Evolutionary conservation across 2,797 vertebrate genomes (phyloP).

Genomic region (Melanotaenia boesemani): DNA sequence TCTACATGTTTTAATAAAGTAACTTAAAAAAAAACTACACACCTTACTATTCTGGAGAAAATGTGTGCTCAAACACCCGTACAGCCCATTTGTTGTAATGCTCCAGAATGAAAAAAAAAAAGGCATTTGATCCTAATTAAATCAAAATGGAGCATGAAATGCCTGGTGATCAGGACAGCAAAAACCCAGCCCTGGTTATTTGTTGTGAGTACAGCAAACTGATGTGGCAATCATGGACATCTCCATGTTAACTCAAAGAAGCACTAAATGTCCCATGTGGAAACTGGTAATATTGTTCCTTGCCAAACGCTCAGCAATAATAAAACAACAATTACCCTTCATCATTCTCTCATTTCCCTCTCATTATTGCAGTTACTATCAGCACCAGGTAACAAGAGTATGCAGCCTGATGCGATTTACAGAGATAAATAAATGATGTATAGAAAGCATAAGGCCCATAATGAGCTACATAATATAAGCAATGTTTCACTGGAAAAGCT

Average conservation of each 20-base stretch:
- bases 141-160: conserved; percentile 80
- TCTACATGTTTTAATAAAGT: conserved; percentile 23
- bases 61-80: conserved; percentile 59
- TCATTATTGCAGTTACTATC: conserved; percentile 66
- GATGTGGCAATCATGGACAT: conserved; percentile 59
- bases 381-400: conserved; percentile 68
- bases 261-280: conserved; percentile 33
- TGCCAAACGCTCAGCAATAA: conserved; percentile 66
- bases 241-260: conserved; percentile 57
- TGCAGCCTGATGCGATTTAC: conserved; percentile 61
- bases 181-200: conserved; percentile 54
- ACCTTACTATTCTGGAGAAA: conserved; percentile 43
- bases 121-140: conserved; percentile 78
- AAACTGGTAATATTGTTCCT: conserved; percentile 55
- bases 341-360: conserved; percentile 70
- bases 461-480: conserved; percentile 32
- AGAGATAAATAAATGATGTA: conserved; percentile 58
- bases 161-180: conserved; percentile 63
- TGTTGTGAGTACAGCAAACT: conserved; percentile 71
- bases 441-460: conserved; percentile 25
- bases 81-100: conserved; percentile 66
- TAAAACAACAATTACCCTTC: conserved; percentile 72
- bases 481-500: conserved; percentile 27
- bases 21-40: conserved; percentile 28
- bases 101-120: conserved; percentile 49